Percentiles rank a stretch among this genome's conserved stretches.
phyloP scores from a whole-genome alignment of 2,888 invertebrate species.

The Amiota minor region DNA sequence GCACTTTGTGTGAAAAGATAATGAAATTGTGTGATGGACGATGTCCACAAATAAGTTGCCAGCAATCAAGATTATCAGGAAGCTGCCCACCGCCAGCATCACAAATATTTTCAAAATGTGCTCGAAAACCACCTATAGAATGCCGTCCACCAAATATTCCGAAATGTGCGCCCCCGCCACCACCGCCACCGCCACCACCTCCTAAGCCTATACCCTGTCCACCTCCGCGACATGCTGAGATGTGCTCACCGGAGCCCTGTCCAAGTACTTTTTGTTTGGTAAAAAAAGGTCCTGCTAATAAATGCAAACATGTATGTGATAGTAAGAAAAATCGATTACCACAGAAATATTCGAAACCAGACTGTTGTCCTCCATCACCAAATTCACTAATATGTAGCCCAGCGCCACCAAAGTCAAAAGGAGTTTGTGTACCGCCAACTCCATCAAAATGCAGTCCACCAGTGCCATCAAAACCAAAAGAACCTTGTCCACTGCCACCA shows the following conservation, averaged over 20 bases:
- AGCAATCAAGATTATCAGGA: neutral
- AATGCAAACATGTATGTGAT: too few species aligned
- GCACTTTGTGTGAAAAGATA: constrained; percentile 6
- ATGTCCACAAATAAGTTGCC: neutral
- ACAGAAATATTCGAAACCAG: neutral
- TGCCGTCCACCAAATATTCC: neutral
- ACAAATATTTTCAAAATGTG: too few species aligned
- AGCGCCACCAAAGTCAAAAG: neutral
- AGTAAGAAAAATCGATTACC: too few species aligned
- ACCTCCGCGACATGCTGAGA: neutral
- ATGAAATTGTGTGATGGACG: constrained; percentile 3
- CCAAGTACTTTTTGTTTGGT: neutral
- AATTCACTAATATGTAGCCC: neutral
- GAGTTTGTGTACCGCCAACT: neutral
- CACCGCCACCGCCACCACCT: neutral
- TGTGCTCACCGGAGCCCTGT: neutral
- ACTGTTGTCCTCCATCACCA: neutral
- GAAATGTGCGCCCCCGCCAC: neutral
- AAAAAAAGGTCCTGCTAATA: too few species aligned
- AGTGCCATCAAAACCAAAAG: neutral
- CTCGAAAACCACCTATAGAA: too few species aligned
- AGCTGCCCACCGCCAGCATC: neutral
- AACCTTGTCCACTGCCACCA: neutral
- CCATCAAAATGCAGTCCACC: neutral
- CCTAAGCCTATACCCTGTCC: neutral